phyloP scores from a whole-genome alignment of 1,140 invertebrate genomes.

The Arion vulgaris region DNA sequence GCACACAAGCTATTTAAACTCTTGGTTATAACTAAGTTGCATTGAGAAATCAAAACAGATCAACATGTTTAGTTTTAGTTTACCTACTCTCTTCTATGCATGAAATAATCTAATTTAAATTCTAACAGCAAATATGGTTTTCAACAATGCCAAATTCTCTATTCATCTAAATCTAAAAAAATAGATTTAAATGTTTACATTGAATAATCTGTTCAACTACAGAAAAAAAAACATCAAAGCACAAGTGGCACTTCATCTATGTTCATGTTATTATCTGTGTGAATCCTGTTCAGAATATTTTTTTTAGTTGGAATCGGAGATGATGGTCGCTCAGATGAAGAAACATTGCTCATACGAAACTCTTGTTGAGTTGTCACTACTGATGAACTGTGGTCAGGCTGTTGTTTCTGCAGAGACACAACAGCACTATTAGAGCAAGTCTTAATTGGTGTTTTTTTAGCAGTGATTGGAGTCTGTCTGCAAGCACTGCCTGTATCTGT shows the following conservation, averaged over 20 bases:
- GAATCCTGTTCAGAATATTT: conserved; percentile 17
- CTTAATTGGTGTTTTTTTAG: not conserved
- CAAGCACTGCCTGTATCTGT: conserved; percentile 13
- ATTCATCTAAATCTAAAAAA: not conserved
- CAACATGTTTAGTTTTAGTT: too few species aligned
- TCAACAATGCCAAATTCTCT: too few species aligned
- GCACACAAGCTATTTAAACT: too few species aligned
- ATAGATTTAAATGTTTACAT: too few species aligned
- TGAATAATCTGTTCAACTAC: not conserved
- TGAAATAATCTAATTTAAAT: too few species aligned
- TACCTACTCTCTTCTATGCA: too few species aligned
- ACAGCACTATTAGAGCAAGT: not conserved
- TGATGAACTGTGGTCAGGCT: not conserved
- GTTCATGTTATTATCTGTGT: conserved; percentile 39
- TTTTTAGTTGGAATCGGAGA: not conserved
- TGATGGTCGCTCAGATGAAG: not conserved
- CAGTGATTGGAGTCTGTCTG: conserved; percentile 5
- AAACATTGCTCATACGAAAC: not conserved
- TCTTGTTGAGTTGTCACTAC: not conserved
- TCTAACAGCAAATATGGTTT: too few species aligned
- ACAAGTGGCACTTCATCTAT: not conserved
- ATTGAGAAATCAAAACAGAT: too few species aligned
- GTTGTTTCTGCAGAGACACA: not conserved
- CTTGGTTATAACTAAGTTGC: too few species aligned
- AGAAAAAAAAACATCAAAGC: not conserved